Evolutionary conservation across 2,888 invertebrate genomes (phyloP), one percentile per base, ranked within the genome.

Genomic region (Trichopria drosophilae): DNA sequence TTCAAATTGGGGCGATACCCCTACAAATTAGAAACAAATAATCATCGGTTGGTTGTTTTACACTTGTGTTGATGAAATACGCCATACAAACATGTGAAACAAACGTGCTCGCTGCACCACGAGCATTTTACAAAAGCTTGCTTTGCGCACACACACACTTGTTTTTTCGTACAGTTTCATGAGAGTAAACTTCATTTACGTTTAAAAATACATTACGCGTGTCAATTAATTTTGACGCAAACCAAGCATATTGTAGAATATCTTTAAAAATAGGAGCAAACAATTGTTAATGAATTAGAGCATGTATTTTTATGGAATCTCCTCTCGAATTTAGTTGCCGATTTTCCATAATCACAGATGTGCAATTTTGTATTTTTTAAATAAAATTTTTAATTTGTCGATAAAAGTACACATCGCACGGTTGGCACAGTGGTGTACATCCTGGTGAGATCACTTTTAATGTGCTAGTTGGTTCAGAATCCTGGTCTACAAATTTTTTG

Each of bases 211-310:
- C 9, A 6, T 39, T n/a, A 6, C 48, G 16, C 20, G 29, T 10
- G 6, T 22, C 13, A 12, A n/a, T 31, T 3, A 48, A n/a, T 24
- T 48, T 23, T 1, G 23, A 31, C 9, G 34, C 41, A 41, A 24
- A 48, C 48, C 48, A 48, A n/a, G 48, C 41, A 24, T 48, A 48
- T 20, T 41, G 7, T 9, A 48, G 19, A 31, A 48, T 36, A 10
- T 40, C 18, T 3, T 13, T 19, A 34, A 48, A 48, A 22, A 41
- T 24, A 10, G 48, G 48, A 10, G 45, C 29, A 10, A 18, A 23
- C 16, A 48, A 22, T 28, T 41, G 34, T 22, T 48, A n/a, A 13
- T 22, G 34, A n/a, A 48, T 3, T 19, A 41, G 12, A 10, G 40
- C 18, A 20, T 48, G 41, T 3, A 41, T 40, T 40, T 40, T 48